These are phyloP conservation scores for Allophyes oxyacanthae DNA, from an alignment of 2,888 invertebrate species.

Conservation along the genomic window DNA sequence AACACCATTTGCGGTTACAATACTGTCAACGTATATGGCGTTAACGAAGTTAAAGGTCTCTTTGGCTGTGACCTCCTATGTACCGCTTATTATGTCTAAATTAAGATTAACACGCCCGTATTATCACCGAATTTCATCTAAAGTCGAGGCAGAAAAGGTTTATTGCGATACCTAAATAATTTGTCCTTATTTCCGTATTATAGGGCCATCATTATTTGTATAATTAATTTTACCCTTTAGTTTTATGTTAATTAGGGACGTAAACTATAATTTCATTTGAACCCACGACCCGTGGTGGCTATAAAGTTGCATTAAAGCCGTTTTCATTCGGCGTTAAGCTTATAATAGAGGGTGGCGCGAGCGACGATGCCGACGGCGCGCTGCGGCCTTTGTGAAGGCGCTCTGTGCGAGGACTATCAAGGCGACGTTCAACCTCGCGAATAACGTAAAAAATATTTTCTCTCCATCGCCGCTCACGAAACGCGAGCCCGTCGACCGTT, in stretches of 20 bases:
- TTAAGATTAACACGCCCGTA: conserved; percentile 61
- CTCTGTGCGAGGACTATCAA: conserved; percentile 69
- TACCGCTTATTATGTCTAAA: conserved; percentile 73
- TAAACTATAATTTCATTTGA: conserved; percentile 73
- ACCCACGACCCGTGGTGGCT: conserved; percentile 62
- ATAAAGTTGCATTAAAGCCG: conserved; percentile 77
- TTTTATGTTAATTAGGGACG: conserved; percentile 72
- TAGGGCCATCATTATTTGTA: conserved; percentile 18
- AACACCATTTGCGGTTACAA: conserved; percentile 74
- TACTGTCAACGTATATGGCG: conserved; percentile 77
- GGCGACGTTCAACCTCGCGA: conserved; percentile 67
- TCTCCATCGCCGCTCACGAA: conserved; percentile 73
- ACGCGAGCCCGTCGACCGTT: conserved; percentile 74
- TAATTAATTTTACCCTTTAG: conserved; percentile 61
- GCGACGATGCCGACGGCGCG: conserved; percentile 45
- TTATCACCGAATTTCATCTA: conserved; percentile 50
- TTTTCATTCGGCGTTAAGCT: conserved; percentile 76
- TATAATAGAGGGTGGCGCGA: conserved; percentile 74
- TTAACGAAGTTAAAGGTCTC: conserved; percentile 78
- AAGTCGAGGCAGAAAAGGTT: conserved; percentile 9
- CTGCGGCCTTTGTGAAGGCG: conserved; percentile 72
- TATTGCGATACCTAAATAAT: conserved; percentile 10
- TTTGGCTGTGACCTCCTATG: conserved; percentile 66
- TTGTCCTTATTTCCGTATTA: conserved; percentile 22
- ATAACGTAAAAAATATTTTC: conserved; percentile 82